Evolutionary conservation across 2,888 invertebrate genomes (phyloP), one percentile per base, ranked within the genome.

Genomic region (Prenolepis imparis): DNA sequence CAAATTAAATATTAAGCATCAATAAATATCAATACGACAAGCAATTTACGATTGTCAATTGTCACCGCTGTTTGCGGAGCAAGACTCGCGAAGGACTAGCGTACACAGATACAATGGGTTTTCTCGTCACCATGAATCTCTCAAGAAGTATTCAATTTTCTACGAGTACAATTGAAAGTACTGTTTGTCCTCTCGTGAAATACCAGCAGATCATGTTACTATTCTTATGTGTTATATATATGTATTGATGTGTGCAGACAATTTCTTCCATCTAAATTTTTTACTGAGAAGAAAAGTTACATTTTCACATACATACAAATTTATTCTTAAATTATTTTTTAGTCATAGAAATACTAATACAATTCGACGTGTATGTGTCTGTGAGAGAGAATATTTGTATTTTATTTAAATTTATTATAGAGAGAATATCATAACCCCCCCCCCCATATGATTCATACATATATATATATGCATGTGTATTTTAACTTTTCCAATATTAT

Each of bases 131-230:
- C 5, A 70, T 8, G 39, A 44, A 36, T 44, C 18, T 8, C 59
- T 21, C 24, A 48, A 61, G 59, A 80, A 80, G 59, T 70, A 48
- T 80, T 70, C 78, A 80, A 70, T 80, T 70, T 80, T 12, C 9
- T n/a, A 59, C 18, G 15, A 59, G 36, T 78, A 36, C 59, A 68
- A 59, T n/a, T 68, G 24, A n/a, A 15, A 78, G 32, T 24, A 36
- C 44, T 80, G 39, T 80, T 80, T 80, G 59, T 80, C 36, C 59
- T 44, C 59, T 9, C 21, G 12, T 8, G 70, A 59, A 70, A 61
- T 18, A 24, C 39, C 18, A 57, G 21, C 21, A 32, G 24, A 39
- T 55, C 24, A 39, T n/a, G 70, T 80, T 80, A 24, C 70, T 36
- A 32, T 36, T 80, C 78, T 61, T 80, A 2, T n/a, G 24, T 24